A percentile compares a stretch with the other conserved stretches of the same genome.
phyloP scores from a whole-genome alignment of 2,113 vertebrate species.

The Nipponia nippon region DNA sequence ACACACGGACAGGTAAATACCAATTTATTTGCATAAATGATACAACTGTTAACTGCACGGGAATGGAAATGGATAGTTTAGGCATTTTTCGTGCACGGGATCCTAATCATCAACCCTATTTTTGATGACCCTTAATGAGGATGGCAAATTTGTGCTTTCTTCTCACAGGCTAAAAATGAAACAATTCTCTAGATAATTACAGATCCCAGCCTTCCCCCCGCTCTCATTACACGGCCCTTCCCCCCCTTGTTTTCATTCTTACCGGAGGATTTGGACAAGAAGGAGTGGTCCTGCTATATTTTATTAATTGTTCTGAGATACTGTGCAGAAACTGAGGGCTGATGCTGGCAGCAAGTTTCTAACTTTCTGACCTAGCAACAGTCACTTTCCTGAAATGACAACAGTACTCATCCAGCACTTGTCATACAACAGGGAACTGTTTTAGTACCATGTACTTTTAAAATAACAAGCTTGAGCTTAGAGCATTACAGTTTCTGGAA shows the following conservation, averaged over 20 bases:
- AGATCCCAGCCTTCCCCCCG: background rate
- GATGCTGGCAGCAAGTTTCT: background rate
- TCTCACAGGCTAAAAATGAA: background rate
- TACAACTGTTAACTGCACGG: background rate
- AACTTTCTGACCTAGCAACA: background rate
- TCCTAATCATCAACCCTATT: fast-evolving
- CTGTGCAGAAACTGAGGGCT: fast-evolving
- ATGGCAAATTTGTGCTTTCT: background rate
- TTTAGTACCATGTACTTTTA: background rate
- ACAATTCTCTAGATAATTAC: background rate
- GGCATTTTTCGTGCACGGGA: background rate
- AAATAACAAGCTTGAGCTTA: background rate
- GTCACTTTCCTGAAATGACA: background rate
- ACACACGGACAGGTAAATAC: constrained; percentile 92
- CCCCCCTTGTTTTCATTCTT: background rate
- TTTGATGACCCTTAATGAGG: background rate
- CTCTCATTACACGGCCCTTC: background rate
- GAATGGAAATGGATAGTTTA: background rate
- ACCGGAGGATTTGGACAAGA: too few species aligned
- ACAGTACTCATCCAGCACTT: background rate
- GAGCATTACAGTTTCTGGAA: background rate
- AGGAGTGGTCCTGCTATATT: fast-evolving
- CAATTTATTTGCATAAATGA: fast-evolving
- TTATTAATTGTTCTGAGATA: background rate
- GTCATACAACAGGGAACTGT: background rate